Evolutionary conservation across 2,797 vertebrate species (phyloP), one percentile per base, ranked within the genome.

Genomic region (Pogoniulus pusillus): DNA sequence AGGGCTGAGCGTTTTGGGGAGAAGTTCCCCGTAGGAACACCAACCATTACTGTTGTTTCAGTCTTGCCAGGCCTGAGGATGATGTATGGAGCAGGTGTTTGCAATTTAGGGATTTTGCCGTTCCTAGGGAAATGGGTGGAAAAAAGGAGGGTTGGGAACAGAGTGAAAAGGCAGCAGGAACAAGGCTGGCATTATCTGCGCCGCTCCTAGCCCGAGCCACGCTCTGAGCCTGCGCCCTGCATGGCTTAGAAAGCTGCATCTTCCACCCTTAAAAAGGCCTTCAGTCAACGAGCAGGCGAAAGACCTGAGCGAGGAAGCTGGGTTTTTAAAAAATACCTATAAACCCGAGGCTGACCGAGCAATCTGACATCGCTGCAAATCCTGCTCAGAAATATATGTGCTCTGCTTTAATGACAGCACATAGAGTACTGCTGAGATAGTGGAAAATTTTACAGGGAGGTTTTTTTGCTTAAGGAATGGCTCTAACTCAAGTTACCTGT

Each of bases 401-500:
- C 86, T 94, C 87, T 68, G 89, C 86, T 94, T 96, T 95, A 95
- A 95, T 96, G 93, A 94, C 91, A 87, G 96, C 96, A 96, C 97
- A 97, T 97, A 97, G 95, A 97, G 90, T 96, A 95, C 96, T 96
- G 94, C 93, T 96, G 97, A 97, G 96, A 97, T 96, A 96, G 96
- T 96, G 97, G 96, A 96, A 97, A 94, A 82, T 96, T 97, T 96
- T 97, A 97, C 93, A 92, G 93, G 93, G 95, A 95, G 94, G 7
- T 54, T 54, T 53, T 97, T 75, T 72, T 96, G 94, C 96, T 97
- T 84, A 91, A 96, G 95, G 93, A 97, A 96, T 90, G 93, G 93
- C 93, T 96, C 96, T 96, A 97, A 97, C 96, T 97, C 96, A 87
- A 95, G 97, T 97, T 97, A 97, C 97, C 97, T 98, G 96, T 95